Base-by-base conservation (phyloP, 1,140 invertebrate species). In the Ostrea edulis region DNA sequence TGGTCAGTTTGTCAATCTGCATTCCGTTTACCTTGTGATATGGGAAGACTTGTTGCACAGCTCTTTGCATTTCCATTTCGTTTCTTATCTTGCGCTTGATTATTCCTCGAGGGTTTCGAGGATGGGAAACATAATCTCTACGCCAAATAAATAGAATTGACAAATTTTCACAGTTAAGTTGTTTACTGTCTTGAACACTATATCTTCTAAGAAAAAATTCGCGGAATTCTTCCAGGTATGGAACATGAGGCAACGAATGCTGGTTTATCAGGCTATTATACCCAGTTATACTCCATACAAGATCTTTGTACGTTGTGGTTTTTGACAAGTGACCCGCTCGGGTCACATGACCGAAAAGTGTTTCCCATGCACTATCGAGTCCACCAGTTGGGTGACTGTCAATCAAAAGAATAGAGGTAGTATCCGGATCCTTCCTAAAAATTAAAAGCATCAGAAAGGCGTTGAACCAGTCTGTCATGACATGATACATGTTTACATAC, bases 401-500 rank as follows among this genome's bases (percentile, higher is more conserved):
- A 58, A 93, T 89, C 81, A 91, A 90, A 29, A 95, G 68, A 22
- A 95, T 90, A 17, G 83, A 87, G 0, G 92, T 86, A 62, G 92
- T 85, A 11, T 91, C 68, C 8, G 91, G 90, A 44, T 89, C 54
- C 35, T 88, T 85, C 65, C 91, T 87, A 62, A 94, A 94, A n/a
- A 93, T 85, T 17, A 91, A 85, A 85, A 92, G 90, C 71, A 94
- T 88, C 12, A 95, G 89, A 85, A 94, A 95, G 7, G 93, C 92
- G 87, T 94, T 94, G 86, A 92, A 94, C 87, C 92, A 94, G 88
- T 95, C 94, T 14, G 94, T 94, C 92, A 95, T 94, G 0, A 93
- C 93, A 89, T 95, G 94, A 88, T 94, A 95, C 29, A 94, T 71
- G 89, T 95, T 95, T 4, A 90, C 94, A 89, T 94, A 95, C 82